Base-by-base conservation (phyloP, 2,113 vertebrate genomes). In the Gymnocephalus cernua region DNA sequence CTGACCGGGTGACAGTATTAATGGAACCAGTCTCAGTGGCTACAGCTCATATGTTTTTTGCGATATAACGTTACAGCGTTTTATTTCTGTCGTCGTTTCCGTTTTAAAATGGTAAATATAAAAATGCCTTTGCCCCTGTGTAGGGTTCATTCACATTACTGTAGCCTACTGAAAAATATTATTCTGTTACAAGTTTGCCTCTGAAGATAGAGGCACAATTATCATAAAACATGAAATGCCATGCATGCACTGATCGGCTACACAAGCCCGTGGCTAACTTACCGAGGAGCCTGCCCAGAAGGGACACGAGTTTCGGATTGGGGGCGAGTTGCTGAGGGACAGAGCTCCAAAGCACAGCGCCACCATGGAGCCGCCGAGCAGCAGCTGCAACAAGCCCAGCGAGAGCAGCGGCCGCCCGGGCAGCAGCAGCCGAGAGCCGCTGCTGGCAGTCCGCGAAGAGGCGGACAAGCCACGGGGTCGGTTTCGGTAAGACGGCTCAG, bases 221-320 rank as follows among this genome's bases (percentile, higher is more conserved):
- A n/a, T 44, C 15, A 25, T 23, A 12, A 38, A 19, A 29, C 57
- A 50, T 47, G 18, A 63, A 38, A 2, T 21, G 9, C 3, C 29
- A 29, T 70, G 3, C 23, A 29, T n/a, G n/a, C 45, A 27, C 19
- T 27, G 50, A 48, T 32, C 32, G 32, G 32, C 32, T 6, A 21
- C 3, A 10, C 3, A 12, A 47, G 23, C 41, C 35, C 1, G 23
- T 1, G 41, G 21, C 16, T 13, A 8, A 82, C 97, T 96, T 86
- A 98, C 97, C 93, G 95, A 96, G 54, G 94, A 96, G 61, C 97
- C 96, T 0, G 96, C 95, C 96, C 96, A 97, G 68, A 96, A 94
- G 7, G 96, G 95, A 71, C 95, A 97, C 0, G 95, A 95, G 82
- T 91, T 94, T 51, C 93, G 85, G 45, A 95, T 89, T 16, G 93